These are phyloP conservation scores for Sturnira hondurensis DNA, from an alignment of 2,113 vertebrate species.

Conservation along the genomic window DNA sequence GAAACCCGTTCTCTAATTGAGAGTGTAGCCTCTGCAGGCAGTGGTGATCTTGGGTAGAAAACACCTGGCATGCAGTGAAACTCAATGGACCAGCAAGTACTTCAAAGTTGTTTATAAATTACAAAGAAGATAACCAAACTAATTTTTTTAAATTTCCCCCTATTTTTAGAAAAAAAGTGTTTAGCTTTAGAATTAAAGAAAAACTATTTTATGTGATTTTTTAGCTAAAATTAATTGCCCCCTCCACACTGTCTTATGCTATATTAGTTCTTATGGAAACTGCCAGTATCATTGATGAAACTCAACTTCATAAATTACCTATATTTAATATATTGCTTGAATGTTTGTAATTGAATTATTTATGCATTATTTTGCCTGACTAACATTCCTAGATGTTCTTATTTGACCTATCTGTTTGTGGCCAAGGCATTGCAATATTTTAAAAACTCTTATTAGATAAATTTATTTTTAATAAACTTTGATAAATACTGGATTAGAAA, in stretches of 20 bases:
- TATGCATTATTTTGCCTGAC: background rate
- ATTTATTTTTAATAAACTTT: background rate
- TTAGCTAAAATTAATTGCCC: background rate
- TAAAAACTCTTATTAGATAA: background rate
- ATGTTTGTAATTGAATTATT: background rate
- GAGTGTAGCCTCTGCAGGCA: background rate
- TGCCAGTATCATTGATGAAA: background rate
- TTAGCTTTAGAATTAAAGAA: background rate
- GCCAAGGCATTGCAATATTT: background rate
- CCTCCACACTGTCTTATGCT: background rate
- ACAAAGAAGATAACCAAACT: background rate
- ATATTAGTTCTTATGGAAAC: background rate
- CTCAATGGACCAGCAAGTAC: accelerated
- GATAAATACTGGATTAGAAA: background rate
- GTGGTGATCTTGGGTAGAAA: background rate
- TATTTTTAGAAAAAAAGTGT: background rate
- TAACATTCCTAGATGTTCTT: background rate
- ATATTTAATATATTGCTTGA: background rate
- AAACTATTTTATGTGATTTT: background rate
- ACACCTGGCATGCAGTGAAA: background rate
- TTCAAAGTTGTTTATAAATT: background rate
- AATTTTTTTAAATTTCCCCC: background rate
- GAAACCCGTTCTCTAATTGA: background rate
- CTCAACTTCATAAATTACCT: background rate
- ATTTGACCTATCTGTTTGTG: background rate